Conservation (phyloP, 2,888 invertebrate species). For the Leistus spinibarbis region DNA sequence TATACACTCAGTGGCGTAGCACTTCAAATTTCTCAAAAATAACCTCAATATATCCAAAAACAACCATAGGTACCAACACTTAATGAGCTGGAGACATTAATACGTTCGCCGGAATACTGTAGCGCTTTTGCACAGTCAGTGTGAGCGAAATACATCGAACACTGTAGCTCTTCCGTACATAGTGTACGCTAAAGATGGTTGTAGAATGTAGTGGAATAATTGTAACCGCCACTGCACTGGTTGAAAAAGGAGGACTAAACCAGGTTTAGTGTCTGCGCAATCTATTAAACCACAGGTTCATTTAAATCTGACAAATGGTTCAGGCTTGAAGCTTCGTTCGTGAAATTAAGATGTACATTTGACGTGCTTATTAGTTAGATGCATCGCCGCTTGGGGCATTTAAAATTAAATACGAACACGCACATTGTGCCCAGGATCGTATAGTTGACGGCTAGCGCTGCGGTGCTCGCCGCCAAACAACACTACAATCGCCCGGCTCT, state of each 20-base stretch:
- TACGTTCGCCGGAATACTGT: no score
- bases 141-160: no score
- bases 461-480: no score
- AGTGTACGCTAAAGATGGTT: no score
- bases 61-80: no score
- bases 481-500: no score
- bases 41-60: no score
- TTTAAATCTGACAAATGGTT: slow-evolving; percentile 32
- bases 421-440: no score
- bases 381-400: slow-evolving; percentile 8
- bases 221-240: neutral
- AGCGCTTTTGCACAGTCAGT: no score
- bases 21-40: neutral
- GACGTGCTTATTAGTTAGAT: slow-evolving; percentile 30
- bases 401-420: neutral
- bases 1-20: neutral
- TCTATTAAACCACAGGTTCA: slow-evolving; percentile 32
- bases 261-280: slow-evolving; percentile 3
- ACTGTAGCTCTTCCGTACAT: no score
- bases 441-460: no score
- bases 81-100: no score
- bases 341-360: slow-evolving; percentile 27
- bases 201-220: neutral
- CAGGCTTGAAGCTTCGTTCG: neutral
- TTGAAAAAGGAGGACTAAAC: neutral